A percentile compares a stretch with the other conserved stretches of the same genome.
These are phyloP conservation scores for Oscheius sp. DNA, from an alignment of 2,888 invertebrate species.

Conservation along the genomic window DNA sequence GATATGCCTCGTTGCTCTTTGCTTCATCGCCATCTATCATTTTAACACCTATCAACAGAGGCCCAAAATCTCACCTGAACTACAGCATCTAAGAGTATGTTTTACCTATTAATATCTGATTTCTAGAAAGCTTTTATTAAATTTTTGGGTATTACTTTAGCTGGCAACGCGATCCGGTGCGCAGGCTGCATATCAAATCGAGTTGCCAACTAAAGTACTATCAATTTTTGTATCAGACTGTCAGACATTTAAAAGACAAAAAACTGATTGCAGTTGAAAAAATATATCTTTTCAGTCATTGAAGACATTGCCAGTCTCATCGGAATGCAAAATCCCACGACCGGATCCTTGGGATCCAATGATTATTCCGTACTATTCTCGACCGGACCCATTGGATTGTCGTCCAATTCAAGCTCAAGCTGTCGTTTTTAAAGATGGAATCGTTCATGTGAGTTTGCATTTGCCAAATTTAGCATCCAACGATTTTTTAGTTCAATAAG, in stretches of 20 bases:
- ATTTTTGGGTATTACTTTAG: no score
- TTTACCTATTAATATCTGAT: background rate
- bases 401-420: slow-evolving; percentile 33
- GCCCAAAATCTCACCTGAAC: background rate
- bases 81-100: background rate
- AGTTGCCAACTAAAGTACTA: no score
- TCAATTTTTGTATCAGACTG: no score
- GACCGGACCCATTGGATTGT: slow-evolving; percentile 45
- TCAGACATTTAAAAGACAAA: no score
- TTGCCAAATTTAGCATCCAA: no score
- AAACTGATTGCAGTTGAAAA: no score
- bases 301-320: slow-evolving; percentile 22
- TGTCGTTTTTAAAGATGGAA: slow-evolving; percentile 22
- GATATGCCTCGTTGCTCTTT: background rate
- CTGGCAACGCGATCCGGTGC: no score
- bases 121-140: background rate
- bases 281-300: slow-evolving; percentile 38
- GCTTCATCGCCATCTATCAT: background rate
- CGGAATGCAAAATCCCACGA: slow-evolving; percentile 48
- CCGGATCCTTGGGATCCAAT: slow-evolving; percentile 59
- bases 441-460: background rate
- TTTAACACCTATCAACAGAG: background rate
- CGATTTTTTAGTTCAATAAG: slow-evolving; percentile 37
- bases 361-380: slow-evolving; percentile 48
- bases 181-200: no score